phyloP scores from a whole-genome alignment of 2,113 vertebrate species.

The Calonectris borealis region DNA sequence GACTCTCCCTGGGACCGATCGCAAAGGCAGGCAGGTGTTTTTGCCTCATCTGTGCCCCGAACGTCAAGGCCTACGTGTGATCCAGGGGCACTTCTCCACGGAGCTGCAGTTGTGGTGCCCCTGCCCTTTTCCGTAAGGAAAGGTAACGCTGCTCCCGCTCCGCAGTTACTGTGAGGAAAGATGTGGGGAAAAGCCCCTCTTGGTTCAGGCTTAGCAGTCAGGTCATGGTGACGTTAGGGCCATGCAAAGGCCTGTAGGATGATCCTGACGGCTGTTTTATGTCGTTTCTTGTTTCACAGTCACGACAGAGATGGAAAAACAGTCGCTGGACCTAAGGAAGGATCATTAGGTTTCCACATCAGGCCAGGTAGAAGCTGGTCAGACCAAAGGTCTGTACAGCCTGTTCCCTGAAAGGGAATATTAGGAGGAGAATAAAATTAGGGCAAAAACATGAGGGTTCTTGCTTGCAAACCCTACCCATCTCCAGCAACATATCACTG shows the following conservation, averaged over 20 bases:
- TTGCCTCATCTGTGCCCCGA: not conserved
- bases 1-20: rapidly evolving
- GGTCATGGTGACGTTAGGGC: not conserved
- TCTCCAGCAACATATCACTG: rapidly evolving
- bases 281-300: not conserved
- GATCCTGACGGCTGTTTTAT: not conserved
- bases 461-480: not conserved
- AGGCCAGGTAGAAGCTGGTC: not conserved
- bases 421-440: not conserved
- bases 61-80: not conserved
- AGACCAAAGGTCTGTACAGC: not conserved
- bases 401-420: not conserved
- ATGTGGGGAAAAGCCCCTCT: not conserved
- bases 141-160: not conserved
- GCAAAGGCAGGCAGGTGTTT: rapidly evolving
- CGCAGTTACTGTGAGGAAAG: not conserved
- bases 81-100: rapidly evolving
- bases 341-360: not conserved
- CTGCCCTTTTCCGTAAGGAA: not conserved
- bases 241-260: not conserved
- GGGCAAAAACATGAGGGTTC: not conserved
- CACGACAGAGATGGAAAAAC: not conserved
- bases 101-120: not conserved
- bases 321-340: not conserved
- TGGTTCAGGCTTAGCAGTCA: not conserved